Evolutionary conservation across 2,888 invertebrate genomes (phyloP).

Genomic region (Odontothrips loti): DNA sequence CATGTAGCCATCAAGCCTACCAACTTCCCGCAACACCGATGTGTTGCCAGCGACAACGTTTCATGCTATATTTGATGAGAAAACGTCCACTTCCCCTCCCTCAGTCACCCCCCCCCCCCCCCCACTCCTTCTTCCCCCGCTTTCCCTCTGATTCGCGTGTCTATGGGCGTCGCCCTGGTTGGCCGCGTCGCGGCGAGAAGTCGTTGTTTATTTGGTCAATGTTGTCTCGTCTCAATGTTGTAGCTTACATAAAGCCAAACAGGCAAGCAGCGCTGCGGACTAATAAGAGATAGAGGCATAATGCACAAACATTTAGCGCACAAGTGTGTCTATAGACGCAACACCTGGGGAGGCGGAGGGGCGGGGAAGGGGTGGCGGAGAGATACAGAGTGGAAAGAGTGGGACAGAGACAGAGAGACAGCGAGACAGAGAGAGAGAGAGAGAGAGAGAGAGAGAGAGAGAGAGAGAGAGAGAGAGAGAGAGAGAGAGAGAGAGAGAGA

Average conservation of each 20-base stretch:
- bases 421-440: too few species aligned
- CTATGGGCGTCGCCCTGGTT: background rate
- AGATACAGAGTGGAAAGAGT: background rate
- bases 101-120: background rate
- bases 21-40: too few species aligned
- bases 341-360: constrained; percentile 1
- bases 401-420: background rate
- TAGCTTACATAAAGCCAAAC: background rate
- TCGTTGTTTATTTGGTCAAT: constrained; percentile 23
- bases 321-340: constrained; percentile 26
- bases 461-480: too few species aligned
- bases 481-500: too few species aligned
- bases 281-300: constrained; percentile 19
- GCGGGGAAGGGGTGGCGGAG: background rate
- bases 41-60: too few species aligned
- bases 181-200: background rate
- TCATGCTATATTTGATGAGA: too few species aligned
- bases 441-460: too few species aligned
- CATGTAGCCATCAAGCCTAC: too few species aligned
- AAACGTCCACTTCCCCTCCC: too few species aligned
- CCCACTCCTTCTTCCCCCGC: background rate
- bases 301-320: constrained; percentile 22
- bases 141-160: background rate
- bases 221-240: constrained; percentile 9
- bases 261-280: background rate